Evolutionary conservation across 2,113 vertebrate species (phyloP), one percentile per base, ranked within the genome.

Genomic region (Microcebus murinus): DNA sequence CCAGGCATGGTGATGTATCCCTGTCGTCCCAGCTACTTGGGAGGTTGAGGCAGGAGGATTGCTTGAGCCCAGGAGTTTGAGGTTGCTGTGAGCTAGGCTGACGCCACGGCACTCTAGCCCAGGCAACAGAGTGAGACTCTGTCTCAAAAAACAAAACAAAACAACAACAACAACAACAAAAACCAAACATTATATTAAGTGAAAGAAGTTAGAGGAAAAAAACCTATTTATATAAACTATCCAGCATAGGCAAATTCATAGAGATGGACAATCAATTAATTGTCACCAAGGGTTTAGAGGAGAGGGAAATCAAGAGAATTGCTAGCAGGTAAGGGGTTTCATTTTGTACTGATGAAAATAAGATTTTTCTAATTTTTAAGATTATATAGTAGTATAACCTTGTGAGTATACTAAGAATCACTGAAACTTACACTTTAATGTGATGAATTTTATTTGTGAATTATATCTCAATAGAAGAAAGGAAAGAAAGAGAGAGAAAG

Each of bases 401-500:
- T 29, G 2, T 50, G 36, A 84, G 34, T 42, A 39, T 15, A 48
- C 39, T 3, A 42, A 52, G 29, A 85, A 68, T 8, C 23, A 57
- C 50, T 57, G 48, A 52, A 89, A 39, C 7, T 7, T n/a, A 39
- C 3, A 39, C 21, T 88, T 84, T 36, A 88, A 88, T 71, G 11
- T 39, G 48, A 52, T 94, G 48, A 70, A 59, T 80, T 65, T 67
- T 25, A 48, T 63, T 34, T 4, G 23, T 50, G 15, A 68, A 50
- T 45, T 25, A 68, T 23, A 73, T 34, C 9, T 36, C 18, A 34
- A 12, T 13, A 55, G 5, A 20, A 15, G 29, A 10, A 2, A 45
- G 0, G 8, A 3, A 45, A 4, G 42, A 10, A 1, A 45, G 0
- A 4, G 0, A 45, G 6, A 8, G 12, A 1, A 0, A 29, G 0